Percentiles rank a stretch among this genome's conserved stretches.
These are phyloP conservation scores for Polylopha cassiicola DNA, from an alignment of 2,888 invertebrate species.

Conservation along the genomic window DNA sequence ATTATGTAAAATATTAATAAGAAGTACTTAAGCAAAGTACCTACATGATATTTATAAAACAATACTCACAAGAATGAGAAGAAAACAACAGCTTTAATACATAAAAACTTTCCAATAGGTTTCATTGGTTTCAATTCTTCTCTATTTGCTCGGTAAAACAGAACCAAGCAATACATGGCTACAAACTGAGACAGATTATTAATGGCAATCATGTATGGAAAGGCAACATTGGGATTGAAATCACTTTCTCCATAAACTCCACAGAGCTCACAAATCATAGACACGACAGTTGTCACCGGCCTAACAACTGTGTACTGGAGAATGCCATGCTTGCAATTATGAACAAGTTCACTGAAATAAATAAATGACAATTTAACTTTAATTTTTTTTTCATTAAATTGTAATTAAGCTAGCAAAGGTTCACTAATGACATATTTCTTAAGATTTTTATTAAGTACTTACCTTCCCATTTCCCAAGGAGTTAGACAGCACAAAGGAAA, in stretches of 20 bases:
- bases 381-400: not conserved
- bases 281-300: constrained; percentile 92
- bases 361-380: constrained; percentile 11
- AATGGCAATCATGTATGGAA: constrained; percentile 90
- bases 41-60: constrained; percentile 25
- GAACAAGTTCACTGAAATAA: constrained; percentile 89
- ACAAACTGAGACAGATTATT: constrained; percentile 97
- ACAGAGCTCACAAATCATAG: constrained; percentile 90
- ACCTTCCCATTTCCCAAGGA: constrained; percentile 96
- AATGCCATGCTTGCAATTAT: constrained; percentile 97
- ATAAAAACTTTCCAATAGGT: constrained; percentile 96
- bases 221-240: constrained; percentile 90
- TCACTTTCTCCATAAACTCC: constrained; percentile 95
- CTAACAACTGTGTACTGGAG: constrained; percentile 95
- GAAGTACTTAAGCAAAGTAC: not conserved
- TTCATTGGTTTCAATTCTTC: constrained; percentile 93
- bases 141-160: constrained; percentile 94
- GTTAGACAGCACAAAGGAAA: constrained; percentile 94
- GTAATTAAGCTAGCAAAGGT: not conserved
- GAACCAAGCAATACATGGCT: constrained; percentile 96
- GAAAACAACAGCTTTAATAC: constrained; percentile 98
- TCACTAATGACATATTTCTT: not conserved
- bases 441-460: constrained; percentile 13
- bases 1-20: not conserved
- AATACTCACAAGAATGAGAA: constrained; percentile 97